These are phyloP conservation scores for Hypotaenidia philippensis DNA, from an alignment of 2,797 vertebrate genomes.

Conservation along the genomic window DNA sequence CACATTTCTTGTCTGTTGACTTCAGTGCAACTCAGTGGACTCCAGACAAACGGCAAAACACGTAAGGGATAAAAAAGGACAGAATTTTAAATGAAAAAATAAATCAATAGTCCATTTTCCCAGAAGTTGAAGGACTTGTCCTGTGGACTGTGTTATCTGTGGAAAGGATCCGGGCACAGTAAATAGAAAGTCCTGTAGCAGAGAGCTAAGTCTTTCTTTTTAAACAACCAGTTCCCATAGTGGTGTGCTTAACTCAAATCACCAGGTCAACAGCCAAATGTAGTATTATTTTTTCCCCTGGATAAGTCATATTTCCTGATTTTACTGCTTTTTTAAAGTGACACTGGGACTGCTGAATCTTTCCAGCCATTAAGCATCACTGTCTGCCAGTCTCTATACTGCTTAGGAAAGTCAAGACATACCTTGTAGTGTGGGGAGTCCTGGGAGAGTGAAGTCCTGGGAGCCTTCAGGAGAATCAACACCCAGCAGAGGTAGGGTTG, in stretches of 20 bases:
- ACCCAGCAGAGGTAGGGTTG: not conserved
- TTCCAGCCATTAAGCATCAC: not conserved
- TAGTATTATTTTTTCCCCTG: not conserved
- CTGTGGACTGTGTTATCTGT: not conserved
- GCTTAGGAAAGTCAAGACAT: not conserved
- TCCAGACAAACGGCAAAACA: conserved; percentile 8
- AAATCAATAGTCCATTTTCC: conserved; percentile 45
- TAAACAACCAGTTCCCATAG: not conserved
- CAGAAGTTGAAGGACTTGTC: not conserved
- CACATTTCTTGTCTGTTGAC: not conserved
- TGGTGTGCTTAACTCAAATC: not conserved
- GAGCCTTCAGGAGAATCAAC: not conserved
- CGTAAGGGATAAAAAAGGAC: not conserved
- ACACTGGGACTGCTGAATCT: not conserved
- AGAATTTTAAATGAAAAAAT: conserved; percentile 11
- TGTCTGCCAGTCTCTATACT: not conserved
- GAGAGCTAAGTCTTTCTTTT: not conserved
- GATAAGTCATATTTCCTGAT: not conserved
- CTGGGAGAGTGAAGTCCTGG: not conserved
- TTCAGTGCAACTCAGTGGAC: not conserved
- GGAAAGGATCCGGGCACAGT: not conserved
- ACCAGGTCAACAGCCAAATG: not conserved
- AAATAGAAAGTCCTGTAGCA: not conserved
- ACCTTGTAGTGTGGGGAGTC: rapidly evolving
- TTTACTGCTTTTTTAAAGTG: not conserved